phyloP scores from a whole-genome alignment of 2,113 vertebrate genomes.

The Nothobranchius kuhntae region DNA sequence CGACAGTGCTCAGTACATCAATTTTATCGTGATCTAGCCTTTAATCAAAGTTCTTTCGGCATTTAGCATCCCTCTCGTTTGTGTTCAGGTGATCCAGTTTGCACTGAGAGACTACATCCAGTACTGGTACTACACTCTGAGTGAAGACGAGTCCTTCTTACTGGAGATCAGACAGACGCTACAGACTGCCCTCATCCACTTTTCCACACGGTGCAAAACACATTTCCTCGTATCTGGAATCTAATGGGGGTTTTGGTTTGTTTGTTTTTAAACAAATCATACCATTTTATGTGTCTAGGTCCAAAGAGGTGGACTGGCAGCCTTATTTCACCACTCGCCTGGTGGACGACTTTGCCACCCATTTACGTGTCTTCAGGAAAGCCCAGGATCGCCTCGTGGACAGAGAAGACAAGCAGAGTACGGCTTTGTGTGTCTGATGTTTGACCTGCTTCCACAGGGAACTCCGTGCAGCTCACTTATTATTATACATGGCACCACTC shows the following conservation, averaged over 20 bases:
- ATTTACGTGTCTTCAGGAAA: constrained; percentile 97
- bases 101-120: constrained; percentile 97
- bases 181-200: constrained; percentile 96
- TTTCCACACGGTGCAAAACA: constrained; percentile 89
- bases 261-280: not conserved
- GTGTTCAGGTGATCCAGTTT: constrained; percentile 93
- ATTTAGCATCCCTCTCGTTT: not conserved
- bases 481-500: no score
- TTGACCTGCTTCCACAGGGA: no score
- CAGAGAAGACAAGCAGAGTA: constrained; percentile 93
- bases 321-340: constrained; percentile 98
- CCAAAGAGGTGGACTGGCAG: constrained; percentile 99
- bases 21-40: no score
- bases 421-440: not conserved
- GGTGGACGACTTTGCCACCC: constrained; percentile 97
- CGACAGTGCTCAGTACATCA: no score
- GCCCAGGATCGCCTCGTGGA: constrained; percentile 93
- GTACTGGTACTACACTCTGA: constrained; percentile 99
- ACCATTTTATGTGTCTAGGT: constrained; percentile 73
- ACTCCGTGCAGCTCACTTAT: no score
- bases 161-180: constrained; percentile 95
- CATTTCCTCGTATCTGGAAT: no score
- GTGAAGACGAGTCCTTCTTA: constrained; percentile 96
- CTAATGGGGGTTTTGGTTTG: no score
- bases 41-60: no score